Percentiles rank a stretch among this genome's conserved stretches.
These are phyloP conservation scores for Selenia dentaria DNA, from an alignment of 2,888 invertebrate species.

Conservation along the genomic window DNA sequence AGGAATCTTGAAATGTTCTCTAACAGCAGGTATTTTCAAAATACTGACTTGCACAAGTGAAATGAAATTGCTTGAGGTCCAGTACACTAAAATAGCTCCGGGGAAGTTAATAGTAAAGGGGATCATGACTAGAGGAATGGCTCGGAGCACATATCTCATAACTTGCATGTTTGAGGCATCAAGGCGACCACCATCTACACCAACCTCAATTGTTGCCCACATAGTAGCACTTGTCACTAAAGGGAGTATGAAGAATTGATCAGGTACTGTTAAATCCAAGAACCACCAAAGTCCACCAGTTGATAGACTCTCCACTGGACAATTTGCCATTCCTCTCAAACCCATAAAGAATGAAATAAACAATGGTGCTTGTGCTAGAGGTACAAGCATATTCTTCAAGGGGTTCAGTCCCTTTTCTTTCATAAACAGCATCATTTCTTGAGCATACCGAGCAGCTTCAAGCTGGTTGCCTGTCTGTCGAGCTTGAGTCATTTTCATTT, in stretches of 20 bases:
- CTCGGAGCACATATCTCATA: conserved; percentile 90
- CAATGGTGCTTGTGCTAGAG: conserved; percentile 93
- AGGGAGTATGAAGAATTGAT: conserved; percentile 95
- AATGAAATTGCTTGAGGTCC: conserved; percentile 94
- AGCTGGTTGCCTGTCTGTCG: conserved; percentile 92
- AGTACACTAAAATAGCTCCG: conserved; percentile 94
- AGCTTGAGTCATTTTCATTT: conserved; percentile 94
- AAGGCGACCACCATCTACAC: conserved; percentile 90
- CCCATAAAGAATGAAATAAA: conserved; percentile 97
- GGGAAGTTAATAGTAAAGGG: conserved; percentile 96
- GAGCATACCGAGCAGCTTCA: conserved; percentile 89
- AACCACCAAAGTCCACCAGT: conserved; percentile 97
- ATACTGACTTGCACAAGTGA: conserved; percentile 92
- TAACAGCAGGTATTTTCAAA: conserved; percentile 89
- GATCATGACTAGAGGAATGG: conserved; percentile 91
- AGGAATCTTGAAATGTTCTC: conserved; percentile 91
- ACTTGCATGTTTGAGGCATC: conserved; percentile 87
- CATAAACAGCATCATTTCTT: conserved; percentile 93
- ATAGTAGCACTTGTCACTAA: conserved; percentile 93
- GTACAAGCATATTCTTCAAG: conserved; percentile 90
- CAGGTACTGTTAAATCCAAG: conserved; percentile 94
- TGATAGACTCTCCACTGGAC: conserved; percentile 95
- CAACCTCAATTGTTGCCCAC: conserved; percentile 92
- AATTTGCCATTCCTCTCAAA: conserved; percentile 93
- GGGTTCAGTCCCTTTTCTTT: conserved; percentile 92